A percentile compares a stretch with the other conserved stretches of the same genome.
These are phyloP conservation scores for Epizoanthus rinbou DNA, from an alignment of 92 coral and sea anemone genomes.

Conservation along the genomic window DNA sequence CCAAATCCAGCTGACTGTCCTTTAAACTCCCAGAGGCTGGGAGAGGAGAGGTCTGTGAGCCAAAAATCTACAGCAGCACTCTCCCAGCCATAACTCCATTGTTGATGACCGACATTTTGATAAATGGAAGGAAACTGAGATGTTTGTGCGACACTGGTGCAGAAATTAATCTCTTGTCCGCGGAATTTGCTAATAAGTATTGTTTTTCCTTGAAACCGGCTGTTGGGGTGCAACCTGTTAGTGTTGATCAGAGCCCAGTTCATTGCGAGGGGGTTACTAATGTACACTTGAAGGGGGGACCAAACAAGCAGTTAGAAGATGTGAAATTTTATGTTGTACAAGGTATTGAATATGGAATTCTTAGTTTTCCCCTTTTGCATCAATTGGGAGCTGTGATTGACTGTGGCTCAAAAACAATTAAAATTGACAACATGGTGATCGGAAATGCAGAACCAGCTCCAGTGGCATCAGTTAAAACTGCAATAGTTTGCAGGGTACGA, in stretches of 20 bases:
- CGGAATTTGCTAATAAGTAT: conserved; percentile 36
- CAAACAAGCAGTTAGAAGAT: neutral
- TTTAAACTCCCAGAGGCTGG: conserved; percentile 41
- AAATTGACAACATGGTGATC: conserved; percentile 17
- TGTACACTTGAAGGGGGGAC: neutral
- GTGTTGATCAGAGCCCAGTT: conserved; percentile 44
- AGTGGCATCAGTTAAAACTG: conserved; percentile 4
- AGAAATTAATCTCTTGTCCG: conserved; percentile 46
- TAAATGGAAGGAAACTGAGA: conserved; percentile 13
- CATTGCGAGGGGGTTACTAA: conserved; percentile 32
- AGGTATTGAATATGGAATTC: conserved; percentile 32
- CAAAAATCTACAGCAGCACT: conserved; percentile 31
- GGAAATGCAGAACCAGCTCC: conserved; percentile 30
- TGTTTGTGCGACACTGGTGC: conserved; percentile 46
- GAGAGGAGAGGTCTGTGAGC: conserved; percentile 4
- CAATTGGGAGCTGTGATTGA: conserved; percentile 53
- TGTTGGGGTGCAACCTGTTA: conserved; percentile 50
- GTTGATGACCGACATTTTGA: conserved; percentile 29
- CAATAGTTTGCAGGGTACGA: conserved; percentile 16
- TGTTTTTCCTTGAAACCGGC: conserved; percentile 32
- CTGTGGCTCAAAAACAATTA: conserved; percentile 34
- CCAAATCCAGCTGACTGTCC: conserved; percentile 27
- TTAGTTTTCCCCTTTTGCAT: conserved; percentile 49
- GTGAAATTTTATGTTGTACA: conserved; percentile 38
- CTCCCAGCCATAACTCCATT: conserved; percentile 29